Conservation (phyloP, 2,888 invertebrate species). For the Agrochola circellaris region DNA sequence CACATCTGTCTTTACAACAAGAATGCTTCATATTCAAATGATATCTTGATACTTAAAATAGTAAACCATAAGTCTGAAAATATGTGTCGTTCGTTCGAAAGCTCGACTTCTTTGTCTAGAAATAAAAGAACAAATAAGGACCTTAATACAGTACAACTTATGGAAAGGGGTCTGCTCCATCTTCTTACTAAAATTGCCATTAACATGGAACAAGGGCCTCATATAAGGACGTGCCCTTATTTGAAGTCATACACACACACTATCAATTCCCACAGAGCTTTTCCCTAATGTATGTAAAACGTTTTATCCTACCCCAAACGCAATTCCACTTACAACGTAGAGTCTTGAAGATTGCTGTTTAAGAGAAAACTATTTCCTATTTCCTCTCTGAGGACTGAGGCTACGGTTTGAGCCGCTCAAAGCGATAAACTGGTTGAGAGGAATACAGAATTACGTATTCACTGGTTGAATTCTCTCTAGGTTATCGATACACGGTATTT, state of each 20-base stretch:
- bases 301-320: constrained; percentile 46
- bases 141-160: neutral
- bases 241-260: constrained; percentile 13
- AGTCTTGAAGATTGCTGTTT: constrained; percentile 40
- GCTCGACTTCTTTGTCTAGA: too few relatives aligned
- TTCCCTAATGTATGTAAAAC: constrained; percentile 56
- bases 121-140: neutral
- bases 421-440: constrained; percentile 20
- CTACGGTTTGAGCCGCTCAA: constrained; percentile 6
- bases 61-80: neutral
- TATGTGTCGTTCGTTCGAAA: neutral
- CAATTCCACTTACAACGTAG: constrained; percentile 47
- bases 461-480: neutral
- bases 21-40: neutral
- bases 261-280: constrained; percentile 46
- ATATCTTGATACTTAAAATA: neutral
- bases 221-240: neutral
- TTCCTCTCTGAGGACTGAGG: neutral
- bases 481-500: neutral
- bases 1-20: neutral
- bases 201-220: constrained; percentile 8
- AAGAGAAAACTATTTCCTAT: constrained; percentile 35
- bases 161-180: neutral
- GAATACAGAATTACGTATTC: constrained; percentile 4
- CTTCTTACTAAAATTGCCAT: constrained; percentile 9